These are phyloP conservation scores for Sorex fumeus DNA, from an alignment of 2,113 vertebrate species.

Conservation along the genomic window DNA sequence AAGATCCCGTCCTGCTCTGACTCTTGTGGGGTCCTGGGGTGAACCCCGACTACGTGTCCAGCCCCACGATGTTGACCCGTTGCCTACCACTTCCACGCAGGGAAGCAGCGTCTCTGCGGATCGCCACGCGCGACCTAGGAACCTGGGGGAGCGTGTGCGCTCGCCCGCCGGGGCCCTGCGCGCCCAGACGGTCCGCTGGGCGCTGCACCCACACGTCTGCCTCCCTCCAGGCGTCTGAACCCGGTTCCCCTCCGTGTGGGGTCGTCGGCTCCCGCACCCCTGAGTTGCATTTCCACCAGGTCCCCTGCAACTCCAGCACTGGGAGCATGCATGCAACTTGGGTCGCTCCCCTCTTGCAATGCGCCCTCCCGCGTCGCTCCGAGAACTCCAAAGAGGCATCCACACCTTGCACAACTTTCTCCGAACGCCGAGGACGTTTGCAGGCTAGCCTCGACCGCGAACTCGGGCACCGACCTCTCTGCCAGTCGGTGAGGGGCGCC, in stretches of 20 bases:
- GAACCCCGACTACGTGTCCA: neutral
- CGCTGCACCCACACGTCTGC: neutral
- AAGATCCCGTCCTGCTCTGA: no score
- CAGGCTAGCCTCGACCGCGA: conserved; percentile 30
- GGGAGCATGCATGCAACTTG: neutral
- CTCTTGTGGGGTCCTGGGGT: no score
- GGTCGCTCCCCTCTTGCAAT: conserved; percentile 22
- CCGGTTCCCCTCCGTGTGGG: neutral
- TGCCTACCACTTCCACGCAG: neutral
- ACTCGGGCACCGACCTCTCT: neutral
- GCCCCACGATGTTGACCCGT: neutral
- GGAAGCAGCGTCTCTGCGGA: neutral
- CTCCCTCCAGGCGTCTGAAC: neutral
- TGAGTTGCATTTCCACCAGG: conserved; percentile 10
- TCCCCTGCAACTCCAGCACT: conserved; percentile 43
- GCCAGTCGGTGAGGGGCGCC: neutral
- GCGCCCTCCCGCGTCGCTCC: conserved; percentile 65
- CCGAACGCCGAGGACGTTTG: neutral
- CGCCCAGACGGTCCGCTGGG: neutral
- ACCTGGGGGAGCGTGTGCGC: neutral
- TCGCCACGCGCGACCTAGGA: neutral
- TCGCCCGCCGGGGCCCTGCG: neutral
- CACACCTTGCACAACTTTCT: conserved; percentile 77
- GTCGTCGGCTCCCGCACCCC: neutral
- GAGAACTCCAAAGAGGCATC: conserved; percentile 66